These are phyloP conservation scores for Drosophila santomea DNA, from an alignment of 1,140 invertebrate species.

Conservation along the genomic window DNA sequence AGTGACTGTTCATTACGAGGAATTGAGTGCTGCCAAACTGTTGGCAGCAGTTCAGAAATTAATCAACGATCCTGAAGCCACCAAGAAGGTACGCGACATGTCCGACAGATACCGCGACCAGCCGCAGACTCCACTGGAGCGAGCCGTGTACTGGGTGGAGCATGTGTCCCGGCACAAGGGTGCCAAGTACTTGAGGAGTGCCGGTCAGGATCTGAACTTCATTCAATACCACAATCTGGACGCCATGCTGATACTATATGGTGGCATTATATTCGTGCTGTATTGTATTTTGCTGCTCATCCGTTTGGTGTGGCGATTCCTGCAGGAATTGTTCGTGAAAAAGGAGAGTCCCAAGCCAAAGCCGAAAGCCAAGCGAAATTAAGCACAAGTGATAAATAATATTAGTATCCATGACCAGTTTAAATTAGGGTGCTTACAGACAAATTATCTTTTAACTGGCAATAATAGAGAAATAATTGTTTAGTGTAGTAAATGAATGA, in stretches of 20 bases:
- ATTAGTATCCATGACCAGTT: neutral
- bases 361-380: slow-evolving; percentile 20
- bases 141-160: slow-evolving; percentile 89
- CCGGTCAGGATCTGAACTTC: slow-evolving; percentile 85
- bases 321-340: slow-evolving; percentile 48
- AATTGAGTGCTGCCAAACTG: slow-evolving; percentile 52
- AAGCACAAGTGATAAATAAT: neutral
- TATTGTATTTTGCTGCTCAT: slow-evolving; percentile 47
- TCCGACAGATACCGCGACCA: slow-evolving; percentile 88
- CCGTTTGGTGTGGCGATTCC: slow-evolving; percentile 14
- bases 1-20: slow-evolving; percentile 66
- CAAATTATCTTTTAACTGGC: neutral
- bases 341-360: slow-evolving; percentile 7
- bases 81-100: slow-evolving; percentile 85
- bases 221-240: slow-evolving; percentile 87
- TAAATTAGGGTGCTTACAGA: neutral
- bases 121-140: slow-evolving; percentile 87
- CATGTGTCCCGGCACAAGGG: slow-evolving; percentile 88
- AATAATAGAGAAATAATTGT: no score
- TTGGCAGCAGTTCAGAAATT: slow-evolving; percentile 54
- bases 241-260: slow-evolving; percentile 68
- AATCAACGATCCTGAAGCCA: slow-evolving; percentile 59
- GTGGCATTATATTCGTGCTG: slow-evolving; percentile 60
- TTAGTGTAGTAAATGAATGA: no score
- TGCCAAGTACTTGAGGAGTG: slow-evolving; percentile 85